These are phyloP conservation scores for Hydrozoanthus tunicans DNA, from an alignment of 64 coral and sea anemone genomes.

Conservation along the genomic window DNA sequence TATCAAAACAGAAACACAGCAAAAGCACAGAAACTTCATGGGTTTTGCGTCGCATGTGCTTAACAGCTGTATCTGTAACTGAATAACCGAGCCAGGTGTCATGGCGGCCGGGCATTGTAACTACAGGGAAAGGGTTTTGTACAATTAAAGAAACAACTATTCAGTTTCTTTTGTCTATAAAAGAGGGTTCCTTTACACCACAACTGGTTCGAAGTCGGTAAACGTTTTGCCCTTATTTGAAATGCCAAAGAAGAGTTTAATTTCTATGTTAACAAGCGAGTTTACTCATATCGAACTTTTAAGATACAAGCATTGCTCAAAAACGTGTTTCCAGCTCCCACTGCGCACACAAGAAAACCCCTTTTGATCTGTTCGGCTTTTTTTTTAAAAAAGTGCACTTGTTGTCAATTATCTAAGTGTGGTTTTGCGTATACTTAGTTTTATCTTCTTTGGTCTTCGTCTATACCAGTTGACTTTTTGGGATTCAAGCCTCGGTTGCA, in stretches of 20 bases:
- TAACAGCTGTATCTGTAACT: constrained; percentile 18
- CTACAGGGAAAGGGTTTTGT: not conserved
- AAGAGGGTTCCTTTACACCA: not conserved
- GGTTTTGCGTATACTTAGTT: not conserved
- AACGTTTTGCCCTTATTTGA: not conserved
- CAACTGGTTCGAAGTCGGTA: not conserved
- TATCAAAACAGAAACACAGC: not conserved
- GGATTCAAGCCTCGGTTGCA: not conserved
- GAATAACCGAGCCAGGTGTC: constrained; percentile 10
- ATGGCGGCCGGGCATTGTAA: not conserved
- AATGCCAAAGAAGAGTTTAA: too few relatives aligned
- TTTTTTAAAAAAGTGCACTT: not conserved
- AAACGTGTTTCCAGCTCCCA: not conserved
- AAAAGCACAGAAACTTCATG: not conserved
- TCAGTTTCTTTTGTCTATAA: not conserved
- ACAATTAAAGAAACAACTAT: not conserved
- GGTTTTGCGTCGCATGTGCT: constrained; percentile 7
- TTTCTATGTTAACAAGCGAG: too few relatives aligned
- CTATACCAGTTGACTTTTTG: not conserved
- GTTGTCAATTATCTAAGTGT: not conserved
- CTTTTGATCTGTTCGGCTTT: not conserved
- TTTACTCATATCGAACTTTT: not conserved
- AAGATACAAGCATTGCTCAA: not conserved
- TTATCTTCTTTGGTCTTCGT: not conserved
- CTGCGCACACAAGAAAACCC: not conserved